phyloP scores from a whole-genome alignment of 2,113 vertebrate genomes.

The Pyxicephalus adspersus region DNA sequence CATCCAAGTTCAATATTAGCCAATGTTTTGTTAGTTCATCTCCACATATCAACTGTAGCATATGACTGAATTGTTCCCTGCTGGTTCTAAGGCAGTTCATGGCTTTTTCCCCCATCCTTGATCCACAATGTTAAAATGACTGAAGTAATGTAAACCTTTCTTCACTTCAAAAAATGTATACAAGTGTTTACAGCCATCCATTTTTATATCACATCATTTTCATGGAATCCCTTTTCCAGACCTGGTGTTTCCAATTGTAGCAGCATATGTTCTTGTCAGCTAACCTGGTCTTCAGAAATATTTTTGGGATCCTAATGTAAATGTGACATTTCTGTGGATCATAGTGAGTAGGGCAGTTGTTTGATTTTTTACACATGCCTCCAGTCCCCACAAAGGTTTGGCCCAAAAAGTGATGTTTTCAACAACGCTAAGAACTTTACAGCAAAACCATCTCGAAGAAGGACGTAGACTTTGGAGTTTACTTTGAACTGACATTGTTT shows the following conservation, averaged over 20 bases:
- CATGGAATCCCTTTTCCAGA: not conserved
- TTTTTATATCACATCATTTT: not conserved
- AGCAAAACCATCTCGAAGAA: constrained; percentile 67
- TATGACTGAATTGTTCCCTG: no score
- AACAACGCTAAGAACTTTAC: constrained; percentile 63
- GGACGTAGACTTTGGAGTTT: constrained; percentile 70
- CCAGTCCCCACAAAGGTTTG: constrained; percentile 59
- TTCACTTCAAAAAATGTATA: not conserved
- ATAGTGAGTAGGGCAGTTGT: constrained; percentile 59
- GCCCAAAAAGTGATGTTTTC: constrained; percentile 64
- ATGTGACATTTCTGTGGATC: constrained; percentile 65
- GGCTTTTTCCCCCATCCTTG: no score
- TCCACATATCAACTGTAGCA: no score
- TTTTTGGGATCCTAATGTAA: constrained; percentile 57
- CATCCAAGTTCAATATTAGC: no score
- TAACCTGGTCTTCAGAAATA: constrained; percentile 24
- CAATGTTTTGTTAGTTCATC: no score
- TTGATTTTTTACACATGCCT: constrained; percentile 66
- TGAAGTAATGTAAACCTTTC: no score
- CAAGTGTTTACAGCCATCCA: constrained; percentile 49
- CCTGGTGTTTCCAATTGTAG: not conserved
- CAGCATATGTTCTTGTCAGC: not conserved
- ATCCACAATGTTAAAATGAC: no score
- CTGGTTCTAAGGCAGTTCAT: no score
- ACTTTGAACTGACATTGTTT: constrained; percentile 81